Evolutionary conservation across 2,797 vertebrate species (phyloP), one percentile per base, ranked within the genome.

Genomic region (Mormyrops boulengeri): DNA sequence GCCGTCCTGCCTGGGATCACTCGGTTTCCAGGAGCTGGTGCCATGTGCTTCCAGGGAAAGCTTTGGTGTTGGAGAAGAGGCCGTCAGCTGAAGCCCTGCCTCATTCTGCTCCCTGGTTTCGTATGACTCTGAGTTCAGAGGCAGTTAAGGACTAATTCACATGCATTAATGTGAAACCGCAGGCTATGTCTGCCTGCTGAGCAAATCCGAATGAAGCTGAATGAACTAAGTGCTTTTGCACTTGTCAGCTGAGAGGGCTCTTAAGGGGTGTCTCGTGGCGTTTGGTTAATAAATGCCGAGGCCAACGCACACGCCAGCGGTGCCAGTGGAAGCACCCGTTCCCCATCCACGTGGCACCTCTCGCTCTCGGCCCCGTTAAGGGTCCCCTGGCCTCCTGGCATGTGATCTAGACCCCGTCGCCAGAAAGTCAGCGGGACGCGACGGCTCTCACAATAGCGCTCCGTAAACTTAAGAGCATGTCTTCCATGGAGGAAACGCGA

Each of bases 361-460:
- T 73, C 53, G 44, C 89, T 91, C 90, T 88, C 85, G 91, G 87
- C 87, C 55, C 90, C 90, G 91, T 92, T 92, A 91, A 91, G 91
- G 92, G 93, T 91, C 91, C 80, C 60, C 87, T 88, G 90, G 90
- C 92, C 92, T 92, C 89, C 93, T 93, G 93, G 93, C 92, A 92
- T 88, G 11, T 84, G 69, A 89, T 57, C 34, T 90, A 30, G 88
- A 90, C 90, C 91, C 89, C 89, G 90, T 88, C 89, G 88, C 22
- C 60, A 90, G 86, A 53, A 30, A 86, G 89, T 89, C 91, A 92
- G 89, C 87, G 73, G 88, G 69, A 85, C 52, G 9, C 66, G 85
- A 34, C 88, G 34, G 88, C 90, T 34, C 19, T n/a, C 52, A 47
- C 55, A 30, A 49, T 49, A 26, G 34, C 55, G 8, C 57, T 2